Base-by-base conservation (phyloP, 2,888 invertebrate species). In the Lepidonotus clava region DNA sequence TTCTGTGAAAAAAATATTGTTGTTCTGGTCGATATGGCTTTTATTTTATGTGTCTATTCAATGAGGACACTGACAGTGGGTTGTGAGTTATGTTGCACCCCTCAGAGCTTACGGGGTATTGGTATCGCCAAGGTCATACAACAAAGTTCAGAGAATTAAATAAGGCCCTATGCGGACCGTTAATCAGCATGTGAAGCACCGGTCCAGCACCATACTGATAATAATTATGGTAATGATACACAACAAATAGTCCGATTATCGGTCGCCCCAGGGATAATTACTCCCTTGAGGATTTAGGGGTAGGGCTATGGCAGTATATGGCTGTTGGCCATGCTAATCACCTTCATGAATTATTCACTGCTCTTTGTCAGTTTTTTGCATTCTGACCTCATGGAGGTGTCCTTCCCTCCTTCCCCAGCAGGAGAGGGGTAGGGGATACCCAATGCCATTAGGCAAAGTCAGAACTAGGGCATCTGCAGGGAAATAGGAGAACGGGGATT, bases 251-350 rank as follows among this genome's bases (percentile, higher is more conserved):
- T 38, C 11, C 36, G 6, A 71, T 71, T 34, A 71, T 71, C 71
- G 21, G 5, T 11, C 11, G 6, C 5, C 21, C n/a, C 14, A 56
- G 36, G 36, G 21, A 71, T 34, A 21, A 34, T 71, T 71, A 34
- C n/a, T 71, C 71, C 71, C 4, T 21, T 71, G 38, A 5, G 56
- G 67, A n/a, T 18, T 14, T 36, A n/a, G 71, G 14, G 38, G 36
- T 66, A n/a, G n/a, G n/a, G n/a, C n/a, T n/a, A n/a, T n/a, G 38
- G 71, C 38, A n/a, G 18, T 34, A 71, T 71, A 34, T 34, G 38
- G 71, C 38, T 56, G 56, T 56, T n/a, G n/a, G 38, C 5, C 24
- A 71, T 71, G 71, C 36, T 71, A 36, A 71, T 71, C 18, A 34
- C 36, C 21, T 5, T 36, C 36, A 1, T 71, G 71, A 71, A 71